Percentiles rank a stretch among this genome's conserved stretches.
Conservation (phyloP, 2,797 vertebrate species). For the Myioborus miniatus region DNA sequence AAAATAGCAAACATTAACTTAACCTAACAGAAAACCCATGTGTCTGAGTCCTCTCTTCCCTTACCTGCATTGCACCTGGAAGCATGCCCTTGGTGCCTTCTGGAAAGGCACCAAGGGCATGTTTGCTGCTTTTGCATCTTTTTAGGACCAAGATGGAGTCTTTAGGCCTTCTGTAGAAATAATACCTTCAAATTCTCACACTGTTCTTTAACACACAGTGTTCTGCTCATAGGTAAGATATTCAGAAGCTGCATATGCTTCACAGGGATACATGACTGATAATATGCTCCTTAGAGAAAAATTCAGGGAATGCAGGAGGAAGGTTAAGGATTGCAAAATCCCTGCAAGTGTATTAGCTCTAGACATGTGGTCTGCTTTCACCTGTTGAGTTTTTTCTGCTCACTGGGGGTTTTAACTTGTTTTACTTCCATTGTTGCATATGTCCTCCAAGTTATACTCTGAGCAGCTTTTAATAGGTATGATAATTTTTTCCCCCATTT, state of each 20-base stretch:
- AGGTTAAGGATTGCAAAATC: not conserved
- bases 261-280: not conserved
- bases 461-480: not conserved
- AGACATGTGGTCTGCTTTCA: not conserved
- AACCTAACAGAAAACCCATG: not conserved
- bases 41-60: not conserved
- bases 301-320: not conserved
- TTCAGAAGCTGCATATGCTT: not conserved
- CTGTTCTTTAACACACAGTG: accelerated
- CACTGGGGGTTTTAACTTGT: not conserved
- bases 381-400: not conserved
- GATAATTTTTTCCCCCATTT: not conserved
- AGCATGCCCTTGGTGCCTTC: not conserved
- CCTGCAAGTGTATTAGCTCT: not conserved
- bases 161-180: not conserved
- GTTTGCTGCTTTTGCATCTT: not conserved
- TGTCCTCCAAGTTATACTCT: not conserved
- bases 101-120: not conserved
- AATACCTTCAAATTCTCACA: not conserved
- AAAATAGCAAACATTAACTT: not conserved
- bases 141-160: not conserved
- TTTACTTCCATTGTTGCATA: not conserved
- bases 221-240: not conserved
- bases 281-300: not conserved
- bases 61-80: not conserved